Percentiles rank a stretch among this genome's conserved stretches.
Evolutionary conservation across 2,888 invertebrate genomes (phyloP).

Genomic region (Pterostichus niger): DNA sequence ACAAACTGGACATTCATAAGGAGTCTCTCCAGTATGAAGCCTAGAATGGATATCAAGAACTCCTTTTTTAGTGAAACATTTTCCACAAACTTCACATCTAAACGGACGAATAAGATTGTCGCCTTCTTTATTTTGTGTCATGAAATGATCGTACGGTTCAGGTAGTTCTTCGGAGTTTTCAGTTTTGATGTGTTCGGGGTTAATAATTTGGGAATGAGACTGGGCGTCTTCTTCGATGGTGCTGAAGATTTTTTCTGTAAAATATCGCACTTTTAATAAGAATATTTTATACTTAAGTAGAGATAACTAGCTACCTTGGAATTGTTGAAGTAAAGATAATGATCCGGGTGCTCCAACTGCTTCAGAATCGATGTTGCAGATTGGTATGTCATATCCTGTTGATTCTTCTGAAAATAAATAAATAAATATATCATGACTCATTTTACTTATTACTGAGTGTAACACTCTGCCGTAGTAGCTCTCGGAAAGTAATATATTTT

Average conservation of each 20-base stretch:
- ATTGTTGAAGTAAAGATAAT: constrained; percentile 32
- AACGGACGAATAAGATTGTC: constrained; percentile 69
- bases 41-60: constrained; percentile 71
- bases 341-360: constrained; percentile 4
- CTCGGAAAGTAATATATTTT: too few relatives aligned
- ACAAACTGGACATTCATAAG: constrained; percentile 50
- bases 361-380: constrained; percentile 6
- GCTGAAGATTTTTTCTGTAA: constrained; percentile 34
- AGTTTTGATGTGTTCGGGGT: constrained; percentile 2
- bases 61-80: constrained; percentile 70
- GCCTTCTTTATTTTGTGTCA: constrained; percentile 4
- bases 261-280: too few relatives aligned
- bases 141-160: constrained; percentile 34
- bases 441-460: too few relatives aligned
- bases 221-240: not conserved
- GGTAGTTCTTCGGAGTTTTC: constrained; percentile 19
- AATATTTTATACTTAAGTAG: too few relatives aligned
- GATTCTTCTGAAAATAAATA: not conserved
- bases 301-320: not conserved
- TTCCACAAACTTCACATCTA: constrained; percentile 72
- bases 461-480: too few relatives aligned
- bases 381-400: not conserved
- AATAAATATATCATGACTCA: not conserved
- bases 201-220: not conserved
- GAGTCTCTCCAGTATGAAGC: constrained; percentile 71